Evolutionary conservation across 2,888 invertebrate species (phyloP).

Genomic region (Mythimna albipuncta): DNA sequence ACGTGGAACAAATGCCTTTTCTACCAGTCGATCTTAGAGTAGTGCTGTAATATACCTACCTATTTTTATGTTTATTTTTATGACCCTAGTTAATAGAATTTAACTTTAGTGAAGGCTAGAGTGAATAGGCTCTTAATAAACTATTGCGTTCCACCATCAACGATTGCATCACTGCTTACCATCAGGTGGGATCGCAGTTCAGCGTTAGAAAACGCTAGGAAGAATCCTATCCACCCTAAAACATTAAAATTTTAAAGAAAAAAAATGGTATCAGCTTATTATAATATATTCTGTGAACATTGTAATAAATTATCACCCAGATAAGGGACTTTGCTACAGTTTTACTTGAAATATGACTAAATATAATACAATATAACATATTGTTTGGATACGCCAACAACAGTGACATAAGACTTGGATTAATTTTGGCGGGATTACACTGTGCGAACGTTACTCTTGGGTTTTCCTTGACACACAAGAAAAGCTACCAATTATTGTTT

Average conservation of each 20-base stretch:
- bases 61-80: neutral
- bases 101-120: too few relatives aligned
- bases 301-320: constrained; percentile 58
- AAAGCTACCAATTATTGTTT: constrained; percentile 29
- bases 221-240: neutral
- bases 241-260: constrained; percentile 7
- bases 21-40: too few relatives aligned
- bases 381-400: constrained; percentile 34
- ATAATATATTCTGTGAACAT: constrained; percentile 32
- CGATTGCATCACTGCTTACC: too few relatives aligned
- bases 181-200: too few relatives aligned
- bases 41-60: too few relatives aligned
- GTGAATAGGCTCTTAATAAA: too few relatives aligned
- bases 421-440: constrained; percentile 56
- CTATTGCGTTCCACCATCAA: too few relatives aligned
- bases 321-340: constrained; percentile 48
- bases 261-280: constrained; percentile 27
- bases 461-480: constrained; percentile 36
- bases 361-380: constrained; percentile 41
- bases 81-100: neutral
- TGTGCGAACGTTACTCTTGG: constrained; percentile 22
- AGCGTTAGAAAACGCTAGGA: too few relatives aligned
- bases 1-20: too few relatives aligned
- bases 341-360: constrained; percentile 49
- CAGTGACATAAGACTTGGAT: constrained; percentile 52